Percentiles rank a stretch among this genome's conserved stretches.
phyloP scores from a whole-genome alignment of 2,113 vertebrate genomes.

The Puntigrus tetrazona region DNA sequence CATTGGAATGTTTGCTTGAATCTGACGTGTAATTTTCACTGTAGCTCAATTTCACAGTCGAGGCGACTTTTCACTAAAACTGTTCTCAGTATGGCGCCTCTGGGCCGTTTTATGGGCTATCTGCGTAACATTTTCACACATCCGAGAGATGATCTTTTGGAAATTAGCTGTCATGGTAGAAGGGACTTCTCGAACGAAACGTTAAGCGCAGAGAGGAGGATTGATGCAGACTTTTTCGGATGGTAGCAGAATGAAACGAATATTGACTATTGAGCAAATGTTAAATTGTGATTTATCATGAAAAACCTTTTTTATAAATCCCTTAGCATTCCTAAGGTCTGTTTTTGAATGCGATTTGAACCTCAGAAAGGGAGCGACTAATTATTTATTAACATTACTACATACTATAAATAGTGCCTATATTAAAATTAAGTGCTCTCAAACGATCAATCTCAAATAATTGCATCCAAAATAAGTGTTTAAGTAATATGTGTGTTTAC shows the following conservation, averaged over 20 bases:
- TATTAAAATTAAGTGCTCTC: too few relatives aligned
- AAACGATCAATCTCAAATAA: too few relatives aligned
- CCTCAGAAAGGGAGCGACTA: too few relatives aligned
- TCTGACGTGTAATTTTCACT: constrained; percentile 6
- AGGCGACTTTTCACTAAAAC: constrained; percentile 27
- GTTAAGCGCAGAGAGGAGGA: not conserved
- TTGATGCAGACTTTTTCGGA: not conserved
- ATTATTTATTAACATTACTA: not conserved
- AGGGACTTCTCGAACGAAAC: not conserved
- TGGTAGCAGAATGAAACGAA: not conserved
- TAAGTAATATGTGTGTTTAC: too few relatives aligned
- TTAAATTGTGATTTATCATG: not conserved
- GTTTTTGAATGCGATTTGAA: too few relatives aligned
- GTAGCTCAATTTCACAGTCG: constrained; percentile 33
- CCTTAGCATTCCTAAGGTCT: too few relatives aligned
- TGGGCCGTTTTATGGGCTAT: not conserved
- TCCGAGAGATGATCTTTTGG: not conserved
- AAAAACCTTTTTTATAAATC: not conserved
- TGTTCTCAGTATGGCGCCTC: not conserved
- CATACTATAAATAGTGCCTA: not conserved
- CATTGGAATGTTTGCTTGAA: not conserved
- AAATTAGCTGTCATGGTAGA: constrained; percentile 30
- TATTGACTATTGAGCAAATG: not conserved
- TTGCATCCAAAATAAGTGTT: too few relatives aligned
- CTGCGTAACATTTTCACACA: not conserved